Percentiles rank a stretch among this genome's conserved stretches.
phyloP scores from a whole-genome alignment of 2,113 vertebrate species.

The Eublepharis macularius region DNA sequence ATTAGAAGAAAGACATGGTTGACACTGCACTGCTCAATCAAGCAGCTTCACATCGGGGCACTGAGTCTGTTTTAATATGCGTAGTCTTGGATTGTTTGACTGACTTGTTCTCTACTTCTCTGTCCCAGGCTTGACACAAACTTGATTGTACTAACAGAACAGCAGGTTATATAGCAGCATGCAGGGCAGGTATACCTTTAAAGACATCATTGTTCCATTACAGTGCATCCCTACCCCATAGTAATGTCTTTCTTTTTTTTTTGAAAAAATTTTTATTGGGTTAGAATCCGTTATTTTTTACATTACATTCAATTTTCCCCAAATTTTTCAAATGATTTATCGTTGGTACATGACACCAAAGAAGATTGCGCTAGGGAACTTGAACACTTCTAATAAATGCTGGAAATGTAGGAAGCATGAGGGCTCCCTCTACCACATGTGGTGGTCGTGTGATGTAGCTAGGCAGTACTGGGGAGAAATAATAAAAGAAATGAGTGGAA shows the following conservation, averaged over 20 bases:
- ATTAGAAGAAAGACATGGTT: constrained; percentile 74
- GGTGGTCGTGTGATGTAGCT: too few relatives aligned
- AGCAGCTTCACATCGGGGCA: constrained; percentile 58
- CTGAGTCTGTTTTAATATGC: constrained; percentile 69
- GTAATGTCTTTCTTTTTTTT: fast-evolving
- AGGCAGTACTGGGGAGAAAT: too few relatives aligned
- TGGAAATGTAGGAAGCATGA: too few relatives aligned
- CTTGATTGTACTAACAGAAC: constrained; percentile 48
- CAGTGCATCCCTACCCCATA: background rate
- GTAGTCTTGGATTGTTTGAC: constrained; percentile 62
- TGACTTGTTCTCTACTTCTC: constrained; percentile 45
- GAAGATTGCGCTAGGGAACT: too few relatives aligned
- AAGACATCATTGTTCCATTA: constrained; percentile 6
- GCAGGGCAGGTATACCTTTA: background rate
- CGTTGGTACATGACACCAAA: too few relatives aligned
- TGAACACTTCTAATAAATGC: too few relatives aligned
- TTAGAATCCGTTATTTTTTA: too few relatives aligned
- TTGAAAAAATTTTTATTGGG: too few relatives aligned
- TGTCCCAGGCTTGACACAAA: constrained; percentile 33
- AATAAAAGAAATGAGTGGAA: too few relatives aligned
- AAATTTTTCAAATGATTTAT: too few relatives aligned
- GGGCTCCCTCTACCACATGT: too few relatives aligned
- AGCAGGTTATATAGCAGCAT: constrained; percentile 17
- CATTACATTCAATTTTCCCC: too few relatives aligned
- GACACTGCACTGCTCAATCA: constrained; percentile 74